Evolutionary conservation across 2,888 invertebrate genomes (phyloP).

Genomic region (Brachyptera putata): DNA sequence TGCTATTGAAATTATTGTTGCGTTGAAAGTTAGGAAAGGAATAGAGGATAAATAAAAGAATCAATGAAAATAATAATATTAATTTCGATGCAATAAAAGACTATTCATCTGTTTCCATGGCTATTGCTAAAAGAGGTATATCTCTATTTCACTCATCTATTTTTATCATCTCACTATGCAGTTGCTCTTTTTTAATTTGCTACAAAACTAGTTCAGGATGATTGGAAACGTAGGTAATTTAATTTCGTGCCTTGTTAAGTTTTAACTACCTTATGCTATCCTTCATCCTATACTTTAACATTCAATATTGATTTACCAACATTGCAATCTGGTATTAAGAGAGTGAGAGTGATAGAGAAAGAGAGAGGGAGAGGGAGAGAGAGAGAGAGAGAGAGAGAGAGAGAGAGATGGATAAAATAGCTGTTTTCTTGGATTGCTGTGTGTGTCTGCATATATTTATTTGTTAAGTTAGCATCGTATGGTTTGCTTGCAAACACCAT

Average conservation of each 20-base stretch:
- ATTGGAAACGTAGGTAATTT: conserved; percentile 9
- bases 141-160: not conserved
- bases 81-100: too few species aligned
- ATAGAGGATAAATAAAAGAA: too few species aligned
- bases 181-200: not conserved
- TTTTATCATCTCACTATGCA: not conserved
- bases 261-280: not conserved
- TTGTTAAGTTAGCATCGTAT: not conserved
- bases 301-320: conserved; percentile 2
- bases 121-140: not conserved
- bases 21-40: too few species aligned
- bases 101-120: not conserved
- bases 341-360: too few species aligned
- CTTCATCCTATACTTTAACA: not conserved
- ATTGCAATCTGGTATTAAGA: not conserved
- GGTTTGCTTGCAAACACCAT: not conserved
- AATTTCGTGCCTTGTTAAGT: conserved; percentile 1
- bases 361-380: not conserved
- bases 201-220: not conserved
- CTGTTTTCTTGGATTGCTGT: not conserved
- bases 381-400: too few species aligned
- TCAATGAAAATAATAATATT: too few species aligned
- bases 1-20: too few species aligned
- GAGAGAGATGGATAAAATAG: not conserved
- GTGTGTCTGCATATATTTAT: not conserved